Conservation (phyloP, 2,113 vertebrate species). For the Rhagologus leucostigma region DNA sequence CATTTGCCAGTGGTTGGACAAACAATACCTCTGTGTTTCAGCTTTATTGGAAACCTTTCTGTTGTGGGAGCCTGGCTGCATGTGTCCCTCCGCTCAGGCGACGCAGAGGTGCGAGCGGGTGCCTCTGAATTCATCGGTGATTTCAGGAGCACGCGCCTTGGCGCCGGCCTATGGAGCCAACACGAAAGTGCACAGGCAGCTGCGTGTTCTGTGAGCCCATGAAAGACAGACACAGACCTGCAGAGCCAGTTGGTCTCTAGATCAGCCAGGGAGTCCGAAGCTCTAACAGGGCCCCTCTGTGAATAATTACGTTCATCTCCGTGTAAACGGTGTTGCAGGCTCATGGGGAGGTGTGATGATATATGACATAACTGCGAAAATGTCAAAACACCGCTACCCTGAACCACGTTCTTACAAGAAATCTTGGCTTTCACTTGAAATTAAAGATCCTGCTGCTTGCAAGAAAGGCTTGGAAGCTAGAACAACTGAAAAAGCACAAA, state of each 20-base stretch:
- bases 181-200: not conserved
- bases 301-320: not conserved
- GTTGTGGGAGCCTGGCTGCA: constrained; percentile 32
- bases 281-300: not conserved
- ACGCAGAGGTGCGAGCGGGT: not conserved
- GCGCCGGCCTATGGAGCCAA: not conserved
- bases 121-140: not conserved
- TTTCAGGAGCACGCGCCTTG: not conserved
- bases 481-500: not conserved
- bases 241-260: not conserved
- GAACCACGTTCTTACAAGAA: not conserved
- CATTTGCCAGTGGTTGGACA: constrained; percentile 42
- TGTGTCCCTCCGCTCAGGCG: not conserved
- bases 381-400: not conserved
- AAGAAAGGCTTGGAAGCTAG: not conserved
- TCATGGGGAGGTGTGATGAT: not conserved
- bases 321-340: not conserved
- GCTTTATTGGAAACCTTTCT: constrained; percentile 63
- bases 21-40: constrained; percentile 66
- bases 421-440: not conserved
- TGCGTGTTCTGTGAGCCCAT: not conserved
- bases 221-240: not conserved
- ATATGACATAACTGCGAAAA: not conserved
- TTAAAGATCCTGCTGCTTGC: not conserved
- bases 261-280: not conserved